Base-by-base conservation (phyloP, 1,140 invertebrate genomes). In the Bombus haemorrhoidalis region DNA sequence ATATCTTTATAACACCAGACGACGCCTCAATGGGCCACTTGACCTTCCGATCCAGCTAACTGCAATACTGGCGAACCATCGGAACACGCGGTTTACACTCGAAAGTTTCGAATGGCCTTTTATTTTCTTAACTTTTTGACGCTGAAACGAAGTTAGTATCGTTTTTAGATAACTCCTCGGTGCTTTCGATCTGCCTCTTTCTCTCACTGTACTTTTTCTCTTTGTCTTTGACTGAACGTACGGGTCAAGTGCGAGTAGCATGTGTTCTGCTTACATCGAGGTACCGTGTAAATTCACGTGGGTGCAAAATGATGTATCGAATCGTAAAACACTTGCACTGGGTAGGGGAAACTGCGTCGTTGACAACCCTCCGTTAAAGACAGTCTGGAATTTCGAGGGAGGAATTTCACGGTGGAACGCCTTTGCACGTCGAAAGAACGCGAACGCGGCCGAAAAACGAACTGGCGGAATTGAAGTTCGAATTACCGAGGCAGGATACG, bases 391-490 rank as follows among this genome's bases (percentile, higher is more conserved):
- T 88, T 76, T 87, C 62, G 74, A 66, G 62, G 37, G 28, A 37
- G 64, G 81, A 80, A 81, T 87, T 87, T 82, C 62, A 37, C 81
- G 59, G 75, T 34, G 81, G 59, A 59, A 88, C 79, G 82, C 86
- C n/a, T 73, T 43, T n/a, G 71, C 59, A 12, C 62, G n/a, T 66
- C 37, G 79, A 83, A 88, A 75, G 59, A 53, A 78, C 83, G 83
- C 59, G 64, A 81, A 82, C 39, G 69, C 39, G 66, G 78, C 34
- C 43, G 71, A 62, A 78, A 66, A 87, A 79, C 25, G 25, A n/a
- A 25, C 39, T 34, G 6, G 6, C 13, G 66, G 28, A 37, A 37
- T 74, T 83, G 86, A 87, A 87, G 74, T 87, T 87, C 59, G 75
- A 87, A 88, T 88, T 88, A 87, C 75, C 80, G n/a, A 22, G 8